Evolutionary conservation across 2,888 invertebrate species (phyloP), one percentile per base, ranked within the genome.

Genomic region (Lithophane leautieri): DNA sequence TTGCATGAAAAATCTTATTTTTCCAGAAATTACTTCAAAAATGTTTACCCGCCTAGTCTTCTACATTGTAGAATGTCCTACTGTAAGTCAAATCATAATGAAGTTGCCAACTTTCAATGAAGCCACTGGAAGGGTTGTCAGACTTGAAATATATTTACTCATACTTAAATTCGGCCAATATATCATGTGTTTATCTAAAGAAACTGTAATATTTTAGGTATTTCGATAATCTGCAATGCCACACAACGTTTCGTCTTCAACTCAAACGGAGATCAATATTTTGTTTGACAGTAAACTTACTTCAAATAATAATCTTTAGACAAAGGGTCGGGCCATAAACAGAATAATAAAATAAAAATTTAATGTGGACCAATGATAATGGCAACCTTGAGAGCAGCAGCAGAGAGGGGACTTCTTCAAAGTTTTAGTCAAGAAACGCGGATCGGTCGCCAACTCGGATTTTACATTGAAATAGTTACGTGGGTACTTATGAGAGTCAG

Each of bases 401-500:
- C n/a, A 65, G n/a, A 69, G 69, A 54, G 50, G 56, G 54, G 70
- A 70, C 68, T 83, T 69, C 69, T 73, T 73, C 68, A 76, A 86
- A 86, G 73, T 86, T 85, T 86, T 75, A 77, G 78, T 82, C 76
- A 73, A 85, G 87, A 80, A 76, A 69, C 52, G 73, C 73, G 78
- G 79, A 86, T 87, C 87, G 84, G 79, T 86, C 82, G 73, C 62
- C 40, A 56, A 84, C 85, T 86, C 76, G 54, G 75, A 84, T 86
- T 86, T 88, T 85, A 90, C 88, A 87, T 89, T 88, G 85, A 76
- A 89, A 89, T 90, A 90, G 86, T 90, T 90, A 78, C 68, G 69
- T 77, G 76, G 70, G 76, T 82, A 83, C 74, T 79, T 81, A 68
- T 14, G 40, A 60, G 75, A 85, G 70, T 81, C 73, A 67, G 73